Evolutionary conservation across 2,113 vertebrate genomes (phyloP), one percentile per base, ranked within the genome.

Genomic region (Crotalus horridus): DNA sequence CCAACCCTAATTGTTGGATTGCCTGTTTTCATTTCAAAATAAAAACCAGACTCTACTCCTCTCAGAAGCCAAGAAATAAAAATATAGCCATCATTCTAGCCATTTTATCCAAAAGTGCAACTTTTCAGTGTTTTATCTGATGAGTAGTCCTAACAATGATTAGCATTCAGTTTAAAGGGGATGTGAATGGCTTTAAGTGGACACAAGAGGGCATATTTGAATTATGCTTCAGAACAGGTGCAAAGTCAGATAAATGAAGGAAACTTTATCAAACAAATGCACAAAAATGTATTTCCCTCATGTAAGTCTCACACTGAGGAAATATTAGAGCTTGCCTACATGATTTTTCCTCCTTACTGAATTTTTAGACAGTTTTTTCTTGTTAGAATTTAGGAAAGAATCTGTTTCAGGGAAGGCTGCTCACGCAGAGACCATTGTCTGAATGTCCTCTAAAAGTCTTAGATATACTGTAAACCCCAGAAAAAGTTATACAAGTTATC

Each of bases 141-240:
- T 81, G 69, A 81, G 39, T 33, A 39, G n/a, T 9, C n/a, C n/a
- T 74, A 33, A 74, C n/a, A 33, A 20, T 39, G 15, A 39, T 81
- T 39, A 39, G 15, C 69, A 9, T 81, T 81, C 69, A 81, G 69
- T 81, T 17, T 81, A 33, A 81, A 81, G 15, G 6, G 69, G 15
- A 1, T 81, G 33, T 39, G 69, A 33, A 8, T 3, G 90, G 6
- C 90, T 89, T 24, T 0, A 0, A 94, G 53, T 0, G 46, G 88
- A 92, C 96, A 93, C 95, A n/a, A 94, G 96, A 96, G 96, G 94
- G 96, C 87, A 94, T n/a, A 0, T 64, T 92, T 39, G 7, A 20
- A 93, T 33, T 91, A 93, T 61, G 2, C 58, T 91, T 61, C 43
- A 54, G 48, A 0, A 17, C n/a, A 2, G 1, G n/a, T 55, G 10